A percentile compares a stretch with the other conserved stretches of the same genome.
Evolutionary conservation across 2,113 vertebrate genomes (phyloP).

Genomic region (Dolichotis patagonum): DNA sequence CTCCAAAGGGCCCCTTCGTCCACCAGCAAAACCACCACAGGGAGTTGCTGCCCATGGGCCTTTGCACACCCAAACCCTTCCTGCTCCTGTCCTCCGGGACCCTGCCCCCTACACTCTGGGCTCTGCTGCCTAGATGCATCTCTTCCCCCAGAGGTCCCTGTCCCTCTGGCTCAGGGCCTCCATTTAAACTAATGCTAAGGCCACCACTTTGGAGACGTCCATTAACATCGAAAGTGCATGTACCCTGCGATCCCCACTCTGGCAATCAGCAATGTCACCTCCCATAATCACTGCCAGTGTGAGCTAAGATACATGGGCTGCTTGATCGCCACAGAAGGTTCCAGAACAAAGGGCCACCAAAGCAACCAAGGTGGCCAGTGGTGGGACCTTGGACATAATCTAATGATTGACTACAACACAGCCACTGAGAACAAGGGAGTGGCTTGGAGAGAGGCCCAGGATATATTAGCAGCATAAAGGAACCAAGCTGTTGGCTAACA

Average conservation of each 20-base stretch:
- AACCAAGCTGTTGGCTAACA: background rate
- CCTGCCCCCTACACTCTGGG: accelerated
- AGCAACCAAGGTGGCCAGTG: background rate
- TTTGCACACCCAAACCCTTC: accelerated
- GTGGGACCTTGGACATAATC: background rate
- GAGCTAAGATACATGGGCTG: background rate
- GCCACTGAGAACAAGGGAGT: background rate
- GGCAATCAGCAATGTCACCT: background rate
- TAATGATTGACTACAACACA: too few species aligned
- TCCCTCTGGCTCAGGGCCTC: background rate
- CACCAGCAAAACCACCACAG: background rate
- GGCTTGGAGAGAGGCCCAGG: background rate
- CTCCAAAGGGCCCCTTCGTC: constrained; percentile 5
- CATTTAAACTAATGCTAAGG: background rate
- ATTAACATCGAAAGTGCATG: background rate
- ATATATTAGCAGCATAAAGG: background rate
- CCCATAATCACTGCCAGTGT: background rate
- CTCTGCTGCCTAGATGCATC: background rate
- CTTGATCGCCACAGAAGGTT: background rate
- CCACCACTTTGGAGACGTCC: background rate
- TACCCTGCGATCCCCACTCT: background rate
- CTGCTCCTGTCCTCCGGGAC: background rate
- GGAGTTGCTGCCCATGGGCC: background rate
- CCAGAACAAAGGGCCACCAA: background rate
- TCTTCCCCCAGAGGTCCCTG: background rate